Conservation (phyloP, 2,113 vertebrate genomes). For the Conger conger region DNA sequence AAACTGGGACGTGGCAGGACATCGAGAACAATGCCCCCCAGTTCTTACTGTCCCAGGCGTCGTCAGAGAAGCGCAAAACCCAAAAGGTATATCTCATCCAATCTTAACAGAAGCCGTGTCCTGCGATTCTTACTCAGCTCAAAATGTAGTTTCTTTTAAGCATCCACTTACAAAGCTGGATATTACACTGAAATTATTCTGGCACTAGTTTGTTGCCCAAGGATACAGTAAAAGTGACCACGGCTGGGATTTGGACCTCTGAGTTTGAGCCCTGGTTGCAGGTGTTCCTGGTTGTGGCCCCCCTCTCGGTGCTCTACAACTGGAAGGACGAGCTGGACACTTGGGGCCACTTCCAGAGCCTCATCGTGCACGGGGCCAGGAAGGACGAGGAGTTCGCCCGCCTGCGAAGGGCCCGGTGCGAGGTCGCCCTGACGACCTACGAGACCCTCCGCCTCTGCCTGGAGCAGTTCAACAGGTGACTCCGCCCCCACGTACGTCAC, state of each 20-base stretch:
- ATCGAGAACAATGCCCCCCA: constrained; percentile 89
- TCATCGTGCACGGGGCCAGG: constrained; percentile 82
- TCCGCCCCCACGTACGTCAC: no score
- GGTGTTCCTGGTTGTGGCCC: constrained; percentile 91
- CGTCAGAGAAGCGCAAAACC: constrained; percentile 50
- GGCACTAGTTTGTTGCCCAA: neutral
- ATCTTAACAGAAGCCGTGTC: no score
- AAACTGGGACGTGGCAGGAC: constrained; percentile 91
- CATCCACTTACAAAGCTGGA: neutral
- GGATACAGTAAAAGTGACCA: neutral
- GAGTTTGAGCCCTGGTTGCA: constrained; percentile 47
- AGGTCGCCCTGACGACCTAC: constrained; percentile 90
- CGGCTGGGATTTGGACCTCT: neutral
- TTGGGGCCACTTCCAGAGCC: constrained; percentile 89
- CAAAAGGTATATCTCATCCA: constrained; percentile 73
- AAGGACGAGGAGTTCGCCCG: constrained; percentile 83
- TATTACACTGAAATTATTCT: neutral
- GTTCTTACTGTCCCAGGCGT: constrained; percentile 81
- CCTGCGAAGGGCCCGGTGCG: constrained; percentile 82
- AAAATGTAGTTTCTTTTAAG: neutral
- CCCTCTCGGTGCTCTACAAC: constrained; percentile 93
- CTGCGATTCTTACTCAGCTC: no score
- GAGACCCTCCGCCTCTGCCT: constrained; percentile 85
- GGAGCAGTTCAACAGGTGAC: constrained; percentile 88
- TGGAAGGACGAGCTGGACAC: constrained; percentile 96